Conservation (phyloP, 2,113 vertebrate genomes). For the Rhineura floridana region DNA sequence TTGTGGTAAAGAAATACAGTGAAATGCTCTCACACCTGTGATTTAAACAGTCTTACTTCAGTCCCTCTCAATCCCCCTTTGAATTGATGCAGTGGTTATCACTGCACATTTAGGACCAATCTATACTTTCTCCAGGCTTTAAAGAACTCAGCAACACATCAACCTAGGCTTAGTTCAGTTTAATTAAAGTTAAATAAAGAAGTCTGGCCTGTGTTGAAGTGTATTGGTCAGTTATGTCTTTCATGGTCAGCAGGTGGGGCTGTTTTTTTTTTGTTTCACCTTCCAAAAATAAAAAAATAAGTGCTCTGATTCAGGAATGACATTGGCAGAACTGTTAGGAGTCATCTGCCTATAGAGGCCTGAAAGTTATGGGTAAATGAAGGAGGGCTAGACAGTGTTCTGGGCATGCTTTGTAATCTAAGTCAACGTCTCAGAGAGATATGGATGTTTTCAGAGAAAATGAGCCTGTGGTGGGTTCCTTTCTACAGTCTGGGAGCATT, state of each 20-base stretch:
- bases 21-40: background rate
- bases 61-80: background rate
- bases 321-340: too few relatives aligned
- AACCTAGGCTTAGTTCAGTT: background rate
- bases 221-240: background rate
- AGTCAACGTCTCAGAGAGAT: background rate
- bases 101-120: background rate
- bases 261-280: background rate
- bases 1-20: background rate
- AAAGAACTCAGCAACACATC: background rate
- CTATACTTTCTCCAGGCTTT: background rate
- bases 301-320: background rate
- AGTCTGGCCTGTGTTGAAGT: background rate
- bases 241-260: background rate
- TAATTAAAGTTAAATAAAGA: background rate
- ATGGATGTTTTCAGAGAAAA: background rate
- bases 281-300: background rate
- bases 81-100: background rate
- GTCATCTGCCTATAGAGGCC: background rate
- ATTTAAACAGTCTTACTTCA: background rate
- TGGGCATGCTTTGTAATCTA: background rate
- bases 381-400: too few relatives aligned
- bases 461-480: background rate
- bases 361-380: background rate
- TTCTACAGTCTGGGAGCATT: background rate